Percentiles rank a stretch among this genome's conserved stretches.
Evolutionary conservation across 2,113 vertebrate species (phyloP).

Genomic region (Erythrocercus mccallii): DNA sequence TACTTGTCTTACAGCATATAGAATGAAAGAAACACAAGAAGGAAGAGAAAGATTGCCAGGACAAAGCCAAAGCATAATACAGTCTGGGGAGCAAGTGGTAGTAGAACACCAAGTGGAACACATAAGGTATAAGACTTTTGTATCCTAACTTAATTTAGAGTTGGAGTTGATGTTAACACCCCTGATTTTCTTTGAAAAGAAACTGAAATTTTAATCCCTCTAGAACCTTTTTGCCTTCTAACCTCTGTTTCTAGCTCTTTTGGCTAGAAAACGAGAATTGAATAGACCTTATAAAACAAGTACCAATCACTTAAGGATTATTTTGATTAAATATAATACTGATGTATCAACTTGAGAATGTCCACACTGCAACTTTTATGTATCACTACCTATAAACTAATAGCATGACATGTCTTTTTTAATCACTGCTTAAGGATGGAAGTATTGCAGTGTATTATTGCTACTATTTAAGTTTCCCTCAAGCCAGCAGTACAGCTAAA

Average conservation of each 20-base stretch:
- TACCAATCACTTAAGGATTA: neutral
- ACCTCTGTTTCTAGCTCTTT: neutral
- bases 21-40: neutral
- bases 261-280: neutral
- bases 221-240: neutral
- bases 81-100: neutral
- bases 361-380: neutral
- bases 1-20: neutral
- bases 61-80: neutral
- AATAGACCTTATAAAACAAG: neutral
- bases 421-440: neutral
- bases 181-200: neutral
- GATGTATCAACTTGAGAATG: neutral
- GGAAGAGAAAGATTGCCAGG: neutral
- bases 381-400: neutral
- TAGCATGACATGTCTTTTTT: neutral
- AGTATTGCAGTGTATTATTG: neutral
- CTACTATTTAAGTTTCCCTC: neutral
- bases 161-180: neutral
- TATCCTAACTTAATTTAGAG: neutral
- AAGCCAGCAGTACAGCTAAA: neutral
- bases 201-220: neutral
- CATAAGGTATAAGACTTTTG: neutral
- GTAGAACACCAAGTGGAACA: neutral
- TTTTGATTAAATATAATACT: neutral